Base-by-base conservation (phyloP, 2,888 invertebrate species). In the Drosophila kokeensis region DNA sequence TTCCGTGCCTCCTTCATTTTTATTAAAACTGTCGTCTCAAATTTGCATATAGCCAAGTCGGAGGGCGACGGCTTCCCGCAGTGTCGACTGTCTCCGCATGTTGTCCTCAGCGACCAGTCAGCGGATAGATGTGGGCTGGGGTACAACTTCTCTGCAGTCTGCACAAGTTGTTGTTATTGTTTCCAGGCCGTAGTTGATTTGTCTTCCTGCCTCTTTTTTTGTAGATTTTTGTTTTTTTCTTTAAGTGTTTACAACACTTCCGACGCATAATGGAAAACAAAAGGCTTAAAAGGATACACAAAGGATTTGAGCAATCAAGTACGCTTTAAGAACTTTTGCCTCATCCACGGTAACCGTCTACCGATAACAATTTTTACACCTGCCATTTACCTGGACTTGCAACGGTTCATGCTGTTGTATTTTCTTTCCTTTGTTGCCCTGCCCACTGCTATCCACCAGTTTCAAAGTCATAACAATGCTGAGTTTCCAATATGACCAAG, bases 241-340 rank as follows among this genome's bases (percentile, higher is more conserved):
- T 76, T 73, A 83, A 82, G 84, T 89, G 84, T 87, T 87, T 87
- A 83, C 87, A 87, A 83, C 87, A 89, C 87, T 88, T 89, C 87
- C 87, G 87, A 82, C 85, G 76, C 80, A 84, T 85, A 87, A 84
- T 87, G 87, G 87, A 87, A 87, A 87, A 87, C 87, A 87, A 89
- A 87, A 89, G 89, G 86, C 89, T 89, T 87, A 89, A 87, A 87
- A 85, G 87, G 87, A 87, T 87, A 89, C 89, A 89, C 87, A 89
- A 89, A 89, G 89, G 89, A 89, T 87, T 87, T 85, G 79, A 87
- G 85, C 87, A 87, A 89, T 87, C 89, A 87, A 87, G 87, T 89
- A 76, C 84, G 87, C 80, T 87, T 83, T 81, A 83, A 89, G 87
- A 79, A 85, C 77, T 79, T 76, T 81, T 71, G 66, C 73, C 71